A percentile compares a stretch with the other conserved stretches of the same genome.
These are phyloP conservation scores for Liolophura sinensis DNA, from an alignment of 1,140 invertebrate species.

Conservation along the genomic window DNA sequence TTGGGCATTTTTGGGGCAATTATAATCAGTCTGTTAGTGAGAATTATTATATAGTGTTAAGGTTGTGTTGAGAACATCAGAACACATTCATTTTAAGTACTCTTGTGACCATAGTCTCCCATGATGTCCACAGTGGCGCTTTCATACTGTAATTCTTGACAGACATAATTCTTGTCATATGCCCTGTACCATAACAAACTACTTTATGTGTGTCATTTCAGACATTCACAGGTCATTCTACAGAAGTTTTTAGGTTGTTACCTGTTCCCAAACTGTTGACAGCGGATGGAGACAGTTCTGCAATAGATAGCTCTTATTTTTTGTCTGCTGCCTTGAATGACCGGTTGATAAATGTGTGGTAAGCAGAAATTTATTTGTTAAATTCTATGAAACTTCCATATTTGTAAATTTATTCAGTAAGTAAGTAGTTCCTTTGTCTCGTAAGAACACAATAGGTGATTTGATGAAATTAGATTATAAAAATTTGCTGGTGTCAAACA, in stretches of 20 bases:
- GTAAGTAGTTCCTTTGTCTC: too few species aligned
- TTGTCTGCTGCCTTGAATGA: conserved; percentile 68
- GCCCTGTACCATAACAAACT: not conserved
- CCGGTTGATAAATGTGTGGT: conserved; percentile 67
- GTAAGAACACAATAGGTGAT: too few species aligned
- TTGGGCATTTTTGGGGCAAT: too few species aligned
- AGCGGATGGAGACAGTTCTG: conserved; percentile 29
- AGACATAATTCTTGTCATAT: not conserved
- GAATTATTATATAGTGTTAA: too few species aligned
- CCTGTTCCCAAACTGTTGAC: conserved; percentile 52
- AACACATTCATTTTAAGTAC: too few species aligned
- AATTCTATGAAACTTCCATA: not conserved
- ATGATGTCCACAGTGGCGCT: not conserved
- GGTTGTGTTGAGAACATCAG: too few species aligned
- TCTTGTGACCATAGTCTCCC: not conserved
- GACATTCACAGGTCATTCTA: conserved; percentile 70
- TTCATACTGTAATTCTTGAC: too few species aligned
- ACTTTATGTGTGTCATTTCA: conserved; percentile 21
- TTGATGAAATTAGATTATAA: too few species aligned
- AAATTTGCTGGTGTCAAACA: too few species aligned
- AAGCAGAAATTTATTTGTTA: conserved; percentile 27
- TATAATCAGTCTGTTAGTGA: too few species aligned
- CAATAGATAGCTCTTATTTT: conserved; percentile 60
- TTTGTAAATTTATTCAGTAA: not conserved
- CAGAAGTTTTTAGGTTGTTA: conserved; percentile 65